phyloP scores from a whole-genome alignment of 2,888 invertebrate genomes.

The Leucoma salicis region DNA sequence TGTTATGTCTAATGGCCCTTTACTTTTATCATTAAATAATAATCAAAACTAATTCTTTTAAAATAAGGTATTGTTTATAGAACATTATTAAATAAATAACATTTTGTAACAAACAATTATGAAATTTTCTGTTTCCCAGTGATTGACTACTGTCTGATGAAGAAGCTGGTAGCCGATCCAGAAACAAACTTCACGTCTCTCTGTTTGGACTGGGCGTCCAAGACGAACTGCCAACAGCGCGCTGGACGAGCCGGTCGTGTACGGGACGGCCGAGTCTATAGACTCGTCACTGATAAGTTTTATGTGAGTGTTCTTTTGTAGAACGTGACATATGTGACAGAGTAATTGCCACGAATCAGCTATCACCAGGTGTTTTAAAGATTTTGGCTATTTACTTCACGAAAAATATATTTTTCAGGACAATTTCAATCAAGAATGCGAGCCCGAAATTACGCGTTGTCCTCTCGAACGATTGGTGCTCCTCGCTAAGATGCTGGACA shows the following conservation, averaged over 20 bases:
- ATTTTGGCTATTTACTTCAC: too few relatives aligned
- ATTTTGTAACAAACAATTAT: too few relatives aligned
- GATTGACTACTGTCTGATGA: conserved; percentile 96
- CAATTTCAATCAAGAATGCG: conserved; percentile 76
- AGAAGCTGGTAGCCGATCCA: conserved; percentile 88
- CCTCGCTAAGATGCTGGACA: conserved; percentile 89
- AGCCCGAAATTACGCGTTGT: conserved; percentile 90
- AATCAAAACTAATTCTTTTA: too few relatives aligned
- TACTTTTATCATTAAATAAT: too few relatives aligned
- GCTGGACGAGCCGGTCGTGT: conserved; percentile 95
- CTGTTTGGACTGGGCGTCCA: conserved; percentile 93
- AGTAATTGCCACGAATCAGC: too few relatives aligned
- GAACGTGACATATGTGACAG: background rate
- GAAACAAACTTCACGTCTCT: conserved; percentile 90
- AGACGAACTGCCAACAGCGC: conserved; percentile 94
- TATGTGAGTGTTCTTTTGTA: conserved; percentile 66
- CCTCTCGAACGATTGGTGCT: conserved; percentile 92
- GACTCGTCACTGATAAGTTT: conserved; percentile 86
- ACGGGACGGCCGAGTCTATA: conserved; percentile 91
- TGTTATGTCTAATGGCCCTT: too few relatives aligned
- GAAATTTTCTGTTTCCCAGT: too few relatives aligned
- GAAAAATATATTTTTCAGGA: conserved; percentile 57
- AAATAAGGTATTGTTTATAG: too few relatives aligned
- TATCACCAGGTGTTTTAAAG: too few relatives aligned
- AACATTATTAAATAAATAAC: too few relatives aligned